Conservation (phyloP, 2,113 vertebrate species). For the Amphiprion ocellaris region DNA sequence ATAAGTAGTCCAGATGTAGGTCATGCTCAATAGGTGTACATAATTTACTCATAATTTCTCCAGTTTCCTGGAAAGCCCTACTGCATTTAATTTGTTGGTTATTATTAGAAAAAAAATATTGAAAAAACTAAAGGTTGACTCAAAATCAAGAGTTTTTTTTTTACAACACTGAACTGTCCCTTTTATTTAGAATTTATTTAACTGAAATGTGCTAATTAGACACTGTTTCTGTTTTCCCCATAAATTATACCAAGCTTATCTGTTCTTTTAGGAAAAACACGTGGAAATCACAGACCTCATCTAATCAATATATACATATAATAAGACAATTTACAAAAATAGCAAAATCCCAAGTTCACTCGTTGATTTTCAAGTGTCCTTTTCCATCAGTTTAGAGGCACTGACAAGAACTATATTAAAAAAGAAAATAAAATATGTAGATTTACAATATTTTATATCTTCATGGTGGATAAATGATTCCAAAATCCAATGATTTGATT, state of each 20-base stretch:
- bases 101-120: neutral
- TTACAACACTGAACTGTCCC: neutral
- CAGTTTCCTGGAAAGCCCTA: neutral
- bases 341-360: neutral
- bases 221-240: neutral
- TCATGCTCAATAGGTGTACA: neutral
- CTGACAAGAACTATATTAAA: neutral
- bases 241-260: neutral
- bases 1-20: neutral
- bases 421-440: neutral
- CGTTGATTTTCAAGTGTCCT: neutral
- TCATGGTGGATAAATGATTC: constrained; percentile 20
- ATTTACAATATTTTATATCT: constrained; percentile 26
- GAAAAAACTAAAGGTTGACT: neutral
- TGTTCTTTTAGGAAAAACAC: neutral
- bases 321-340: neutral
- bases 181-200: constrained; percentile 16
- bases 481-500: constrained; percentile 43
- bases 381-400: neutral
- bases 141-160: neutral
- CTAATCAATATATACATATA: neutral
- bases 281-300: neutral
- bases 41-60: neutral
- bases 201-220: neutral
- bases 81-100: neutral